Conservation (phyloP, 1,140 invertebrate species). For the Agrypnia vestita region DNA sequence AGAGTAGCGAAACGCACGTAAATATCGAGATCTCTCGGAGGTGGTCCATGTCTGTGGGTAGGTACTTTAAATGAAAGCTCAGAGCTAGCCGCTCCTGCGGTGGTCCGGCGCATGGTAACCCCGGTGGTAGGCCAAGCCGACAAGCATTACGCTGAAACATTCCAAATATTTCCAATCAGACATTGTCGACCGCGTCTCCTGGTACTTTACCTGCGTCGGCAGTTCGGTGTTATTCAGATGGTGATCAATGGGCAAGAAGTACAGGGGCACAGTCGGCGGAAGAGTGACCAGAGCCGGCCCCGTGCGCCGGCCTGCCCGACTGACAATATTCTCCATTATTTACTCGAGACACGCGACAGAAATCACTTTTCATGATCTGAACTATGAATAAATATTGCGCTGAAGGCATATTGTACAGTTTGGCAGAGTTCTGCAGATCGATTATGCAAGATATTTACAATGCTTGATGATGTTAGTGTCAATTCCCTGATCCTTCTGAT, state of each 20-base stretch:
- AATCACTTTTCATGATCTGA: neutral
- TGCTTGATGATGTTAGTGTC: constrained; percentile 53
- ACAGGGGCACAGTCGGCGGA: constrained; percentile 12
- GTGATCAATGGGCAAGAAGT: neutral
- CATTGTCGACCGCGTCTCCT: constrained; percentile 23
- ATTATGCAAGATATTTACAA: constrained; percentile 58
- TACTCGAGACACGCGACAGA: constrained; percentile 19
- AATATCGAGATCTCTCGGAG: neutral
- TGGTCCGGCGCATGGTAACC: constrained; percentile 46
- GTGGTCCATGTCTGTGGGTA: constrained; percentile 10
- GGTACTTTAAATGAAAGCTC: constrained; percentile 7
- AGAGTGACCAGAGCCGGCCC: neutral
- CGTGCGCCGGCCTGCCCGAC: neutral
- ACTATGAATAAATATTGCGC: neutral
- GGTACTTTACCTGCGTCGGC: neutral
- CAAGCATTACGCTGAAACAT: constrained; percentile 59
- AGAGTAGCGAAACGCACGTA: too few relatives aligned
- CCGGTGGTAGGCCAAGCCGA: constrained; percentile 11
- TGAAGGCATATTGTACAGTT: constrained; percentile 33
- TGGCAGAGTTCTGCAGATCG: constrained; percentile 45
- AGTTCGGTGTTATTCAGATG: neutral
- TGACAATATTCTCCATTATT: constrained; percentile 19
- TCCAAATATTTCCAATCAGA: constrained; percentile 55
- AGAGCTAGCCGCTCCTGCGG: constrained; percentile 55
- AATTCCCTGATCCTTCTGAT: constrained; percentile 47